Evolutionary conservation across 1,140 invertebrate genomes (phyloP).

Genomic region (Drosophila fuyamai): DNA sequence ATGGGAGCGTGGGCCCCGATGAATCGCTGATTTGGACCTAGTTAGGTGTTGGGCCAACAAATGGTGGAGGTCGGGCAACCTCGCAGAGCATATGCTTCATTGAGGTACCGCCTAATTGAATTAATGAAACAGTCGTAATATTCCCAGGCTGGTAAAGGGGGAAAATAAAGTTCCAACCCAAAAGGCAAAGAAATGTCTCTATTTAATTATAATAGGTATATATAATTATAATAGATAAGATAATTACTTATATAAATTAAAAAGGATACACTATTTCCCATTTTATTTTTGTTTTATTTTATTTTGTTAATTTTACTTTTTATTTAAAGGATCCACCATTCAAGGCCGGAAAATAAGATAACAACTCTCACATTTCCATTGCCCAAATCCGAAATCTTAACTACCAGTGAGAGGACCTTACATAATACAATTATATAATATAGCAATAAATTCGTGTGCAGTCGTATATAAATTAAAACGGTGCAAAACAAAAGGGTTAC

Average conservation of each 20-base stretch:
- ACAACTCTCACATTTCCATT: slow-evolving; percentile 9
- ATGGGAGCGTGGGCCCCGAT: slow-evolving; percentile 41
- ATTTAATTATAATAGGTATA: background rate
- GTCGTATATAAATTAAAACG: slow-evolving; percentile 64
- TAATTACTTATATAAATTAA: too few relatives aligned
- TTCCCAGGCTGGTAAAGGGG: background rate
- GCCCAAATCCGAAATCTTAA: slow-evolving; percentile 35
- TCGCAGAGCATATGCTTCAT: background rate
- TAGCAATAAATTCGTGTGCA: slow-evolving; percentile 71
- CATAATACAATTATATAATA: slow-evolving; percentile 72
- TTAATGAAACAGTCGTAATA: background rate
- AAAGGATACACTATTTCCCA: background rate
- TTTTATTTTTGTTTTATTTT: slow-evolving; percentile 5
- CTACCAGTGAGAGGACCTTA: slow-evolving; percentile 21
- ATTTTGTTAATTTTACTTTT: slow-evolving; percentile 6
- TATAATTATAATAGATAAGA: too few relatives aligned
- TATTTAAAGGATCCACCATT: background rate
- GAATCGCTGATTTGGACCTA: slow-evolving; percentile 17
- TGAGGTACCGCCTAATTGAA: slow-evolving; percentile 2
- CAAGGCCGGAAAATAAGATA: slow-evolving; percentile 8
- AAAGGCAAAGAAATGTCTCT: background rate
- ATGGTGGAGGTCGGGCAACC: background rate
- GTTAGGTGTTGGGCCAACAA: slow-evolving; percentile 20
- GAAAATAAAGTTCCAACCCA: too few relatives aligned
- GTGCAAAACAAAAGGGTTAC: slow-evolving; percentile 76